Conservation (phyloP, 2,113 vertebrate species). For the Mobula birostris region DNA sequence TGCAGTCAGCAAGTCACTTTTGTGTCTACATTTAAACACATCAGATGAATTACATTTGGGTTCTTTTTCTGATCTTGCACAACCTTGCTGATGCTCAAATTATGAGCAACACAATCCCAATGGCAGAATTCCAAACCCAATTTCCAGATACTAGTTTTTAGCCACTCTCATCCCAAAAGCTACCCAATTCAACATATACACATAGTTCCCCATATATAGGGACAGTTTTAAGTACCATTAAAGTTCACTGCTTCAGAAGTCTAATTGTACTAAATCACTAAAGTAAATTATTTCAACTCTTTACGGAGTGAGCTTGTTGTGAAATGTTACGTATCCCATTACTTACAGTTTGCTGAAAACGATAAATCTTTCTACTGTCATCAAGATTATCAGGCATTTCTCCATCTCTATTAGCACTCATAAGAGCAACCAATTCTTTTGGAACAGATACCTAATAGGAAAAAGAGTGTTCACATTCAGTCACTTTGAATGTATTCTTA, state of each 20-base stretch:
- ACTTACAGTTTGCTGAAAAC: conserved; percentile 78
- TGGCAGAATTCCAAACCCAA: no score
- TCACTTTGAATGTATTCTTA: background rate
- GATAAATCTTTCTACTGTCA: conserved; percentile 60
- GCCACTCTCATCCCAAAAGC: background rate
- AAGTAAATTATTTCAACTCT: background rate
- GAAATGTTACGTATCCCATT: background rate
- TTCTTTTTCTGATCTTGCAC: background rate
- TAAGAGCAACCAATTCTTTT: conserved; percentile 83
- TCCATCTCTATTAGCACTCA: conserved; percentile 83
- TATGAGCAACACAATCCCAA: background rate
- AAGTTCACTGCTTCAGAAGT: background rate
- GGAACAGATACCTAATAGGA: conserved; percentile 73
- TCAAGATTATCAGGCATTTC: conserved; percentile 73
- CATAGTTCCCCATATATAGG: background rate
- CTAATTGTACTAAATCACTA: background rate
- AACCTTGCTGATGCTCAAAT: background rate
- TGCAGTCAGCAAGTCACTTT: no score
- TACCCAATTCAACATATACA: background rate
- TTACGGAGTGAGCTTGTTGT: background rate
- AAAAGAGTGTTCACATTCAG: conserved; percentile 36
- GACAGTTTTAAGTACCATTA: background rate
- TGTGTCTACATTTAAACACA: no score
- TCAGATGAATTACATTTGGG: background rate
- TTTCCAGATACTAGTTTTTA: background rate